phyloP scores from a whole-genome alignment of 1,140 invertebrate species.

The Venturia canescens region DNA sequence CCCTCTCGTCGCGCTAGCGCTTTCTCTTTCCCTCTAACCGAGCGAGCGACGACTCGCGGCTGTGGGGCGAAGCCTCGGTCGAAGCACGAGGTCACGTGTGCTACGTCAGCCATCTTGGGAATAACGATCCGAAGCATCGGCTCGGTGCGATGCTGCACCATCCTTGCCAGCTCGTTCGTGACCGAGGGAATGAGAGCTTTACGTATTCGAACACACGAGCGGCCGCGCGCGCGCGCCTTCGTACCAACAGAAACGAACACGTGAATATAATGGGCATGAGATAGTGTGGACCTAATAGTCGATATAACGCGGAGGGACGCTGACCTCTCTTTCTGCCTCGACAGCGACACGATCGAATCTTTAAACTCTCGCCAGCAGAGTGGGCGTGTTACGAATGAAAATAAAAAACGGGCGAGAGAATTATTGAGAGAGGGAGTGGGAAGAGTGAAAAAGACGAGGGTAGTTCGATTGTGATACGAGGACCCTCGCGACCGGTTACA shows the following conservation, averaged over 20 bases:
- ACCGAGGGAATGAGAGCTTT: slow-evolving; percentile 35
- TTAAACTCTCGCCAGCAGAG: slow-evolving; percentile 28
- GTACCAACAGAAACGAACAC: too few species aligned
- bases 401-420: too few species aligned
- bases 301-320: slow-evolving; percentile 23
- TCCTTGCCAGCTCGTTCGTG: slow-evolving; percentile 63
- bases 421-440: too few species aligned
- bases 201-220: too few species aligned
- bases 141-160: slow-evolving; percentile 47
- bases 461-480: slow-evolving; percentile 10
- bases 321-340: slow-evolving; percentile 19
- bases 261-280: too few species aligned
- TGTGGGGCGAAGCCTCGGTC: too few species aligned
- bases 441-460: background rate
- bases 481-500: slow-evolving; percentile 13
- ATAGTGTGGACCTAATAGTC: background rate
- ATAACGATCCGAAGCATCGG: slow-evolving; percentile 61
- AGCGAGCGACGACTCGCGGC: too few species aligned
- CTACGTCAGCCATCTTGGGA: slow-evolving; percentile 62
- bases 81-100: slow-evolving; percentile 61
- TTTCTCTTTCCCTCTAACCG: too few species aligned
- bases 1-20: too few species aligned
- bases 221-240: too few species aligned
- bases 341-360: slow-evolving; percentile 28
- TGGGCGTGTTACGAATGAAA: slow-evolving; percentile 21